Base-by-base conservation (phyloP, 2,888 invertebrate species). In the Anthophora plumipes region DNA sequence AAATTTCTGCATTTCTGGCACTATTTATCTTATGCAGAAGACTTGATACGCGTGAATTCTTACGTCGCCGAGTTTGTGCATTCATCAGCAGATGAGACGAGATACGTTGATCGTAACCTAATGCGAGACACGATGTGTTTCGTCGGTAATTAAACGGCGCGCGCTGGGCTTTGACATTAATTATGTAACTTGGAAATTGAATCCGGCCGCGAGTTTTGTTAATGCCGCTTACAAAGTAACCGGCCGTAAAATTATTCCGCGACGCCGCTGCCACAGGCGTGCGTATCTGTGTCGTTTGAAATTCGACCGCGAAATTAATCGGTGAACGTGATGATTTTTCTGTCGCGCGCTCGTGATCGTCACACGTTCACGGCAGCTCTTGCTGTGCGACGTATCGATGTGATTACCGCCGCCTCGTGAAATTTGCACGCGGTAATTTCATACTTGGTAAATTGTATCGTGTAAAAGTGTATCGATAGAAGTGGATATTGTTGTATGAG, bases 171-270 rank as follows among this genome's bases (percentile, higher is more conserved):
- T 63, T 50, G 59, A 50, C 68, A 68, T 71, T 77, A 80, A 83
- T 83, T 77, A 75, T 82, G 78, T 68, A 72, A 74, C 78, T 64
- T 46, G 82, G 72, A 75, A 83, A 83, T 78, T 75, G 60, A 82
- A 81, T 81, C 75, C 57, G 57, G 46, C 60, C 50, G 52, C 64
- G 69, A 63, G 61, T 80, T 80, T 76, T 69, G 76, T 82, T 71
- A 64, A 76, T 70, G 61, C 68, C 46, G 61, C 52, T 80, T 57
- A 68, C 76, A 75, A 71, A 81, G 67, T 82, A 70, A 76, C 81
- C 60, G 64, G 43, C 43, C 55, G 82, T 76, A 55, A 81, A 74
- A 74, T 81, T 70, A 80, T 81, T 70, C 80, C 59, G 37, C 61
- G 80, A 70, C 37, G 41, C 46, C 11, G 37, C 43, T 25, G 52